Base-by-base conservation (phyloP, 2,113 vertebrate species). In the Anthoscopus minutus region DNA sequence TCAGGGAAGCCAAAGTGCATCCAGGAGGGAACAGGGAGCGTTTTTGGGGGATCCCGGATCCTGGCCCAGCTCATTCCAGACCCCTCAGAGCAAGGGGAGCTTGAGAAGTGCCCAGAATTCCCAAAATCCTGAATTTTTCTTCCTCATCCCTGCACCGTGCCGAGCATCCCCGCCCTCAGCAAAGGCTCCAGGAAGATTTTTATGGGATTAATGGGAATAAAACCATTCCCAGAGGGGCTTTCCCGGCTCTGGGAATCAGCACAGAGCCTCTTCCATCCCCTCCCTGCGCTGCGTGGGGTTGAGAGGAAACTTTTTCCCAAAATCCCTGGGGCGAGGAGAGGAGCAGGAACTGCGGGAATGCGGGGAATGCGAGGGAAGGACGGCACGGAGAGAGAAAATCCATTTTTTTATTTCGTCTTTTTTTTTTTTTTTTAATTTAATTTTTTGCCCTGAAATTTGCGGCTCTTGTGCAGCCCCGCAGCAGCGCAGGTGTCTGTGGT, bases 131-230 rank as follows among this genome's bases (percentile, higher is more conserved):
- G 17, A 18, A 56, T 45, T 47, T 38, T 50, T 28, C 8, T 38
- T 28, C 69, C 9, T 53, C 23, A n/a, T 8, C 65, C 33, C 64
- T n/a, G n/a, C n/a, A n/a, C n/a, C 0, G 7, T 1, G 0, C 51
- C 1, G 13, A 7, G 8, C 3, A 2, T 23, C 56, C 22, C 54
- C 4, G 27, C n/a, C 50, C 44, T 33, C 73, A 8, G 13, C 3
- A 1, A 21, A n/a, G n/a, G 9, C 2, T 4, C 33, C 31, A 7
- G 33, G 7, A 20, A 47, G 22, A 42, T 42, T 1, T 11, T 44
- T 2, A 6, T 0, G 2, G 62, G 17, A 35, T 48, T 10, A 1
- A 7, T 11, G 35, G 53, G 47, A 35, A 45, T 62, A 19, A 81
- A 86, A 76, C 2, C 12, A 0, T 13, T 42, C 16, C 42, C 42